Conservation (phyloP, 2,888 invertebrate genomes). For the Dasypogon diadema region DNA sequence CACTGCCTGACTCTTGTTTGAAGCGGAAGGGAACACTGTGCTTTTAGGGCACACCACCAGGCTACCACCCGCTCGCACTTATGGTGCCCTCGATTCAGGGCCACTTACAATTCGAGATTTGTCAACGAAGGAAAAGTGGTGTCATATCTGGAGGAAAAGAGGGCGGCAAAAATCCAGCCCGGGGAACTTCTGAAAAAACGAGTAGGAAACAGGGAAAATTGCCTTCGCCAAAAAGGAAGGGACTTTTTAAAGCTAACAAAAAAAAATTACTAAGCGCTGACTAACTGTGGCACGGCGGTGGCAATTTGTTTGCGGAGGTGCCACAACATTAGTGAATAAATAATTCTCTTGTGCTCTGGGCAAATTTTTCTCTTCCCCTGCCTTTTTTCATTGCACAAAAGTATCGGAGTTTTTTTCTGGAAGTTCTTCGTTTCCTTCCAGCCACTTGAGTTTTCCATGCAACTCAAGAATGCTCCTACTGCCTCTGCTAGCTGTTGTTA, state of each 20-base stretch:
- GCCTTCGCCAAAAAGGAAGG: constrained; percentile 44
- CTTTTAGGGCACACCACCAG: constrained; percentile 5
- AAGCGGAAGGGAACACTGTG: not conserved
- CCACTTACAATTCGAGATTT: constrained; percentile 36
- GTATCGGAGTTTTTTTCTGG: constrained; percentile 39
- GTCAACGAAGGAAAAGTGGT: constrained; percentile 17
- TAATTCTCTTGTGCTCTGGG: constrained; percentile 41
- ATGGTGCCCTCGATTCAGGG: constrained; percentile 40
- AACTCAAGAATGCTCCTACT: constrained; percentile 26
- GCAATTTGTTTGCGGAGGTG: constrained; percentile 54
- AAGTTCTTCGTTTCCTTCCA: constrained; percentile 43
- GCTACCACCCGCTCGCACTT: not conserved
- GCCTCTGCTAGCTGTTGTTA: constrained; percentile 20
- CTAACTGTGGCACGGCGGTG: constrained; percentile 43
- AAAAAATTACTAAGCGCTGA: constrained; percentile 42
- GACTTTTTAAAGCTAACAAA: constrained; percentile 21
- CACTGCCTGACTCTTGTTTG: not conserved
- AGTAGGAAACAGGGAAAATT: constrained; percentile 36
- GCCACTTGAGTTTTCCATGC: constrained; percentile 32
- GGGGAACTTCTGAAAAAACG: constrained; percentile 10
- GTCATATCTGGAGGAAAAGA: constrained; percentile 6
- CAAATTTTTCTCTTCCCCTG: not conserved
- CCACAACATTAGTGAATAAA: constrained; percentile 54
- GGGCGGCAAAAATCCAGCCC: constrained; percentile 12
- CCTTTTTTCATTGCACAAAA: constrained; percentile 32